Evolutionary conservation across 2,797 vertebrate species (phyloP), one percentile per base, ranked within the genome.

Genomic region (Pangasius sanitwongsei): DNA sequence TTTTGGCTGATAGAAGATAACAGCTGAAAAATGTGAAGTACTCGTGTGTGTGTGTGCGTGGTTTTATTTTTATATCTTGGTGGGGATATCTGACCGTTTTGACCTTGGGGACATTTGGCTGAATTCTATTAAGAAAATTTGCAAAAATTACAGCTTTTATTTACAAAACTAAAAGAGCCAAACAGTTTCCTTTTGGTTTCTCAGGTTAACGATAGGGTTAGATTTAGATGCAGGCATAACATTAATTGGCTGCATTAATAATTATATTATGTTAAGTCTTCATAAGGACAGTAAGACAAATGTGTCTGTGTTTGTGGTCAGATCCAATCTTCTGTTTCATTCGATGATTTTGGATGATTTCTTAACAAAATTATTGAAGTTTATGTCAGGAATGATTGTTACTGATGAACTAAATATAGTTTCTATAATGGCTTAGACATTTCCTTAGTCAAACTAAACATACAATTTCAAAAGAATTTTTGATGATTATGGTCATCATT

Each of bases 11-110:
- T 8, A 61, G 31, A 82, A 82, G 34, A 25, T 20, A 41, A 23
- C 77, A 59, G 20, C 55, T 82, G 31, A 82, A 82, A 82, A 55
- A 31, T 53, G 13, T 75, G 44, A 75, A 75, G 44, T 78, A 78
- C 16, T 80, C 0, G 6, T 1, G 53, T 55, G 53, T 57, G 55
- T 6, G 55, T 59, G 20, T 59, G 18, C 1, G 5, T 8, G n/a
- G 15, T 18, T 50, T 53, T 57, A n/a, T 31, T 53, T 31, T 31
- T 55, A 34, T 80, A 34, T 80, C 28, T 55, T 55, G 50, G n/a
- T 80, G 77, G 50, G 18, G 3, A 53, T 75, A n/a, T 72, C 55
- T 18, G 55, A 57, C 55, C 6, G 55, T 57, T 57, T 57, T 57
- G 4, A 57, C 55, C 16, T 18, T 4, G 4, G 20, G 11, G 41